These are phyloP conservation scores for Trachymyrmex septentrionalis DNA, from an alignment of 1,140 invertebrate genomes.

Conservation along the genomic window DNA sequence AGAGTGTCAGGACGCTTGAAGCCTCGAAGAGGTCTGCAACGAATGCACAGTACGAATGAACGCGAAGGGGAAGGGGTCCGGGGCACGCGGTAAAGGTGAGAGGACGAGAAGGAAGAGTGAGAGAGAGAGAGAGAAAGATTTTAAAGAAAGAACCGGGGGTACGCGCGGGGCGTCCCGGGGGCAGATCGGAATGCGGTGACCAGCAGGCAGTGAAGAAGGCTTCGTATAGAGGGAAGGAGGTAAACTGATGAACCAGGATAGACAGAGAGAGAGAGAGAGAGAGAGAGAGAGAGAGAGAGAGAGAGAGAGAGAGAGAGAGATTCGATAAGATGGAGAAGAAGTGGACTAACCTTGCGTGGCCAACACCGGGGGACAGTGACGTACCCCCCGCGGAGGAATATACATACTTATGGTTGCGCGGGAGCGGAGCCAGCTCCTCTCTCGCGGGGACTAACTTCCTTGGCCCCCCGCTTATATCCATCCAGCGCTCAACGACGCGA, in stretches of 20 bases:
- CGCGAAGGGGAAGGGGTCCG: slow-evolving; percentile 21
- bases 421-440: slow-evolving; percentile 30
- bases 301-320: slow-evolving; percentile 38
- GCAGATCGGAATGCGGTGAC: slow-evolving; percentile 82
- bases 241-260: slow-evolving; percentile 46
- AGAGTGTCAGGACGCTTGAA: slow-evolving; percentile 80
- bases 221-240: slow-evolving; percentile 59
- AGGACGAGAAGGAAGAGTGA: slow-evolving; percentile 13
- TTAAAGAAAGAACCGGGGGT: slow-evolving; percentile 31
- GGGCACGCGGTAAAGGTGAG: slow-evolving; percentile 42
- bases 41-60: slow-evolving; percentile 71
- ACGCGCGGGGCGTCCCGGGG: slow-evolving; percentile 4
- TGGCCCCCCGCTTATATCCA: background rate
- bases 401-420: slow-evolving; percentile 62
- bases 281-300: slow-evolving; percentile 25
- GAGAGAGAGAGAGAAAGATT: slow-evolving; percentile 23
- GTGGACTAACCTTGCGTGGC: slow-evolving; percentile 71
- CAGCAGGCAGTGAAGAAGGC: slow-evolving; percentile 80
- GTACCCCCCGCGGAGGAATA: slow-evolving; percentile 81
- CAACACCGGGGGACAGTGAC: slow-evolving; percentile 81
- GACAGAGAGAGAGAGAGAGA: slow-evolving; percentile 38
- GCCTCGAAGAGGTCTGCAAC: slow-evolving; percentile 69
- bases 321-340: slow-evolving; percentile 63
- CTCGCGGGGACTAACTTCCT: slow-evolving; percentile 17
- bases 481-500: slow-evolving; percentile 41